Evolutionary conservation across 2,888 invertebrate genomes (phyloP), one percentile per base, ranked within the genome.

Genomic region (Nemoura dubitans): DNA sequence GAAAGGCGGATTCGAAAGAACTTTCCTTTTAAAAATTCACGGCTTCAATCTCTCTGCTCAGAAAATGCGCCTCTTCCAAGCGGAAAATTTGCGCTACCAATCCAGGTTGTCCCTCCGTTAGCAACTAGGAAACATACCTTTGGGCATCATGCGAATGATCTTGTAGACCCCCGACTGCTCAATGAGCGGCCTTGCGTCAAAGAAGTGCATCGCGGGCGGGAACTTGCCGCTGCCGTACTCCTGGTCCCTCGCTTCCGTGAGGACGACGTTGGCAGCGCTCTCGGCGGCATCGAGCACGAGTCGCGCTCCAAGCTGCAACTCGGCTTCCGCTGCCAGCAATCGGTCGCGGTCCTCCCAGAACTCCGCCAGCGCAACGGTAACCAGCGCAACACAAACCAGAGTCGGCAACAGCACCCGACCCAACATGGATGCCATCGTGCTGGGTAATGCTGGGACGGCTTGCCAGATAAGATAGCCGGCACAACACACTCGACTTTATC

Each of bases 121-220:
- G 10, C 36, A 36, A 6, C 10, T 36, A 36, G 10, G 10, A 36
- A 36, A 36, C 36, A 14, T 59, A 78, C 97, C 89, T 91, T 97
- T 97, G 0, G 97, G 97, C 93, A 97, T 93, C 59, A 91, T 91
- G 87, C 93, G 92, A 21, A 97, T 93, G 7, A 96, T 92, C 88
- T 93, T 91, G 89, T 94, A 96, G 0, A 96, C 94, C 87, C 93
- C 92, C 0, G 96, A 95, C 0, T 92, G 89, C 6, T 93, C 92
- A 78, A 96, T 95, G 25, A 92, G 90, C 0, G 93, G 90, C 89
- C 93, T 93, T 0, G 94, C 94, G 0, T 92, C 90, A 89, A 96
- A 94, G 89, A 95, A 95, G 90, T 95, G 95, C 29, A 92, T 92
- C 0, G 95, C 93, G 0, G 96, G 94, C 78, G 94, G 93, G 90